Base-by-base conservation (phyloP, 2,113 vertebrate species). In the Proterorhinus semilunaris region DNA sequence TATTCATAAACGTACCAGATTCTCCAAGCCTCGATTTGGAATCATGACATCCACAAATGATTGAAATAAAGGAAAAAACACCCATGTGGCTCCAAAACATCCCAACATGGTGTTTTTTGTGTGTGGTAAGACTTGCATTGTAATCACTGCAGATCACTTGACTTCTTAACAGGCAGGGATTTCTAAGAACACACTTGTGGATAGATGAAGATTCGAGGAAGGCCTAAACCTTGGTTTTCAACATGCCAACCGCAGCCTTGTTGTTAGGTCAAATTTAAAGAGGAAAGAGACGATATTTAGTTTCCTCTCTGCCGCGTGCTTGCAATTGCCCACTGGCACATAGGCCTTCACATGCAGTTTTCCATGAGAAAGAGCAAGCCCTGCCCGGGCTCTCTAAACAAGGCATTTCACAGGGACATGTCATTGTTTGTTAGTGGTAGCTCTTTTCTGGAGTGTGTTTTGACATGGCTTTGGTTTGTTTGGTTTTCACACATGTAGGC, bases 401-500 rank as follows among this genome's bases (percentile, higher is more conserved):
- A 59, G 50, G 64, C 57, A 69, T 66, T 82, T 89, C 72, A 84
- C 87, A 88, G 67, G 65, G 48, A 81, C 6, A 46, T 71, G 82
- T 84, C 65, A n/a, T 52, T 78, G 74, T 88, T 88, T 90, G 75
- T 76, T 42, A 27, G 72, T 65, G 68, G 62, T 42, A 72, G 55
- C 61, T 44, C 48, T 82, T 11, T 21, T 50, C 17, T 55, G 8
- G 2, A 1, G 48, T 80, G 75, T 85, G 80, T 62, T 84, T 83
- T 75, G 61, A 74, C 72, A 27, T 27, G 53, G 17, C 27, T 36
- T 47, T 1, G 1, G 65, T 5, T 63, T 77, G 71, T 82, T 87
- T 80, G 83, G 61, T 80, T 87, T 83, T 90, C 72, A 69, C 86
- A 78, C 80, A 53, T 62, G 6, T 0, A 46, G 55, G 62, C 58